Evolutionary conservation across 2,888 invertebrate species (phyloP).

Genomic region (Polydrusus tereticollis): DNA sequence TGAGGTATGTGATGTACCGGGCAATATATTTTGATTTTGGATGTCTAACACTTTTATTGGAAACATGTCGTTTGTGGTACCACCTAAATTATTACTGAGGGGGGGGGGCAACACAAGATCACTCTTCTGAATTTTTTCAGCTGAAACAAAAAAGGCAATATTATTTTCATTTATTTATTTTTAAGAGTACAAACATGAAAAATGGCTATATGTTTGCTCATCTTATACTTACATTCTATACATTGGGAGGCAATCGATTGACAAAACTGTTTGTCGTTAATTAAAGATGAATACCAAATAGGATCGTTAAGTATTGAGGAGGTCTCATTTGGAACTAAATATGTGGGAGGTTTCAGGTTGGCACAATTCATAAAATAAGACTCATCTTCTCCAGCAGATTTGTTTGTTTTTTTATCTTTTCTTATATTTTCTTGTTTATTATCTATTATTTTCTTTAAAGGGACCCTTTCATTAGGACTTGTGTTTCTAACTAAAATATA

Average conservation of each 20-base stretch:
- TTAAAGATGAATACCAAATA: not conserved
- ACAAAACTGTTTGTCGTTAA: not conserved
- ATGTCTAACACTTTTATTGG: not conserved
- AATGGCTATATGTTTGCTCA: not conserved
- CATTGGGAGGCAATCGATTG: not conserved
- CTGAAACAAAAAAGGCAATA: not conserved
- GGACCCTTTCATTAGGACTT: not conserved
- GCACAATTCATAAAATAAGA: not conserved
- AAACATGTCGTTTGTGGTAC: no score
- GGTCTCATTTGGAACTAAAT: constrained; percentile 5
- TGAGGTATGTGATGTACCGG: not conserved
- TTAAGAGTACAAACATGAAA: not conserved
- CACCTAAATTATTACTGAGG: not conserved
- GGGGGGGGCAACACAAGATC: not conserved
- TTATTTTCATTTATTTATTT: not conserved
- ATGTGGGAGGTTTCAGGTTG: constrained; percentile 1
- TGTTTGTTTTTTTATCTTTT: not conserved
- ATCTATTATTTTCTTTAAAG: not conserved
- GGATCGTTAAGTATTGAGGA: not conserved
- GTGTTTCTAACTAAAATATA: constrained; percentile 1
- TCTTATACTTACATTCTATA: not conserved
- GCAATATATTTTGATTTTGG: not conserved
- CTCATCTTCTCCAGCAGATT: not conserved
- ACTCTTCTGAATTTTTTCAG: not conserved
- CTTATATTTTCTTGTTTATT: constrained; percentile 3